Percentiles rank a stretch among this genome's conserved stretches.
Conservation (phyloP, 2,888 invertebrate genomes). For the Eristalinus aeneus region DNA sequence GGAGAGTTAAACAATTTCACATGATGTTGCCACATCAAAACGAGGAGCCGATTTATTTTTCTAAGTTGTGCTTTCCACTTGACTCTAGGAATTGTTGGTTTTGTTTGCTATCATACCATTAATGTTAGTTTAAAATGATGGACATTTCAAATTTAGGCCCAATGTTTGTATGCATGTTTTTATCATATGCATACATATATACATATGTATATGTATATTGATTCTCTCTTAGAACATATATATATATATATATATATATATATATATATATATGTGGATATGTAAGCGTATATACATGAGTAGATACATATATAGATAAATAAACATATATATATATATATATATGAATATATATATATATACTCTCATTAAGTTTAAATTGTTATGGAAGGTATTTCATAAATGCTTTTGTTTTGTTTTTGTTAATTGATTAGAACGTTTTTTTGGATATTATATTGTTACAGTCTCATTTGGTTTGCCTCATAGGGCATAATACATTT, state of each 20-base stretch:
- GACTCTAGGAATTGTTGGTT: constrained; percentile 32
- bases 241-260: not conserved
- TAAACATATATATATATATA: not conserved
- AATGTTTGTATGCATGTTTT: not conserved
- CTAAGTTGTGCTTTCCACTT: constrained; percentile 21
- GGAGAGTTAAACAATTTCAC: not conserved
- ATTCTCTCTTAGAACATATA: not conserved
- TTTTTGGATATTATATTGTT: constrained; percentile 58
- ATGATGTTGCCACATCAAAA: not conserved
- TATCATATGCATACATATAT: not conserved
- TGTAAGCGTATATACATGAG: not conserved
- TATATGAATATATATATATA: not conserved
- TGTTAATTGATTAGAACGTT: constrained; percentile 47
- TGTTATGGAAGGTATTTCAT: not conserved
- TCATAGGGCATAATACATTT: constrained; percentile 43
- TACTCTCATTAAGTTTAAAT: not conserved
- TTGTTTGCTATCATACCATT: constrained; percentile 50
- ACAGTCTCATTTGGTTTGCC: constrained; percentile 55
- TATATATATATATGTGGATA: not conserved
- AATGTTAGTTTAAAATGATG: constrained; percentile 9
- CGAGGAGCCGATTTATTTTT: constrained; percentile 11
- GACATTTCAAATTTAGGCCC: not conserved
- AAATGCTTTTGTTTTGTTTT: constrained; percentile 60
- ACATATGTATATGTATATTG: not conserved
- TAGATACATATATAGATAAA: not conserved